Percentiles rank a stretch among this genome's conserved stretches.
Evolutionary conservation across 2,888 invertebrate genomes (phyloP).

Genomic region (Drosophila melanosoma): DNA sequence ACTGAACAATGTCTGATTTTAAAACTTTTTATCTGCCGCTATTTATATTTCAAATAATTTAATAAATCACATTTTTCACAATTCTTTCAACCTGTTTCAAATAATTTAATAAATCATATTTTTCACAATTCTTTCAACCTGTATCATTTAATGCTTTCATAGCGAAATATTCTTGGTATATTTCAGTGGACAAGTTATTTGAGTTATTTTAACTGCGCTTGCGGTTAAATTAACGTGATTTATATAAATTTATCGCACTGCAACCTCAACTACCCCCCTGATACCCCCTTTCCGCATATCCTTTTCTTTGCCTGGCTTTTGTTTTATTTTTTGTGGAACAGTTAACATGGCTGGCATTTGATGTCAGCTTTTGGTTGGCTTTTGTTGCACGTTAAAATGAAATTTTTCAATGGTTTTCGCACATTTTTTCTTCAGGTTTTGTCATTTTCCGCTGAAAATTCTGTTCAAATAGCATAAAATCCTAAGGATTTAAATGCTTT

Average conservation of each 20-base stretch:
- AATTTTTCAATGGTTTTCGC: constrained; percentile 44
- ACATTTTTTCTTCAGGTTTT: background rate
- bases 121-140: constrained; percentile 17
- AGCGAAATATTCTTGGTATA: constrained; percentile 20
- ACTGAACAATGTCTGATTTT: no score
- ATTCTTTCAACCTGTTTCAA: no score
- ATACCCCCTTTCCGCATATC: background rate
- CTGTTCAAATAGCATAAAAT: constrained; percentile 39
- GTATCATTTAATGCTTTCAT: constrained; percentile 21
- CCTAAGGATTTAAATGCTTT: constrained; percentile 73
- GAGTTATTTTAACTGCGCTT: constrained; percentile 79
- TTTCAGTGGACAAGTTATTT: constrained; percentile 55
- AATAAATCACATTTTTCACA: no score
- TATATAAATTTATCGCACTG: constrained; percentile 80
- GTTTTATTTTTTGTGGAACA: constrained; percentile 14
- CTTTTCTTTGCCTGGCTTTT: constrained; percentile 7
- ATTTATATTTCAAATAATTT: no score
- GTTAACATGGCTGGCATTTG: constrained; percentile 58
- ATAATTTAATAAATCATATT: background rate
- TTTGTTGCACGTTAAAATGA: constrained; percentile 54
- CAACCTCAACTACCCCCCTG: constrained; percentile 1
- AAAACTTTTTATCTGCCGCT: no score
- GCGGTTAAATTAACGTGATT: constrained; percentile 83
- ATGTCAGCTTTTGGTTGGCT: constrained; percentile 22
- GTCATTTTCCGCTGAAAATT: constrained; percentile 11